phyloP scores from a whole-genome alignment of 2,113 vertebrate genomes.

The Setophaga kirtlandii region DNA sequence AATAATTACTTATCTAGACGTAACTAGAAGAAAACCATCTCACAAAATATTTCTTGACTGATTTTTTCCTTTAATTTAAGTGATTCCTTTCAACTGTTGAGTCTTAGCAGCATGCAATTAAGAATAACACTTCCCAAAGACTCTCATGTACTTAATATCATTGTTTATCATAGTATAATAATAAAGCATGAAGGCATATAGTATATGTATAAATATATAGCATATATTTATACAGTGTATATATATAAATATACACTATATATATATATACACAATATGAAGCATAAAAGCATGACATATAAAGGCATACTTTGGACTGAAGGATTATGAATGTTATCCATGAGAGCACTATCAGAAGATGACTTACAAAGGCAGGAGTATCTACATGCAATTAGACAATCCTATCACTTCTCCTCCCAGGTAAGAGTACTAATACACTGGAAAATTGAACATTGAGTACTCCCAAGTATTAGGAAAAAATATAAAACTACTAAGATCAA shows the following conservation, averaged over 20 bases:
- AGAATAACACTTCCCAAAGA: neutral
- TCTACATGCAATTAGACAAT: neutral
- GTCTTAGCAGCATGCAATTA: neutral
- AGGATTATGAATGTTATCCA: neutral
- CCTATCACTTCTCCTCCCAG: neutral
- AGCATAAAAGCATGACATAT: neutral
- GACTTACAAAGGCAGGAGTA: neutral
- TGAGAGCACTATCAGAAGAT: neutral
- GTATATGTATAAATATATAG: neutral
- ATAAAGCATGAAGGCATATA: neutral
- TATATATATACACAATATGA: neutral
- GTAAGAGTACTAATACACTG: neutral
- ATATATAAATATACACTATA: neutral
- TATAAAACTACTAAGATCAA: neutral
- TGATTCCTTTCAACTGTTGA: neutral
- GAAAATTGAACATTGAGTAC: neutral
- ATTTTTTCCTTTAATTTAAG: neutral
- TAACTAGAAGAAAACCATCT: neutral
- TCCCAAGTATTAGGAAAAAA: neutral
- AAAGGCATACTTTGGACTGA: neutral
- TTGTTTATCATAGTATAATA: neutral
- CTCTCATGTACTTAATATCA: neutral
- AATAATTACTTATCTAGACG: neutral
- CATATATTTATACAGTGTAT: neutral
- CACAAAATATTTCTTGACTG: neutral